Conservation (phyloP, 2,888 invertebrate genomes). For the Amorpha juglandis region DNA sequence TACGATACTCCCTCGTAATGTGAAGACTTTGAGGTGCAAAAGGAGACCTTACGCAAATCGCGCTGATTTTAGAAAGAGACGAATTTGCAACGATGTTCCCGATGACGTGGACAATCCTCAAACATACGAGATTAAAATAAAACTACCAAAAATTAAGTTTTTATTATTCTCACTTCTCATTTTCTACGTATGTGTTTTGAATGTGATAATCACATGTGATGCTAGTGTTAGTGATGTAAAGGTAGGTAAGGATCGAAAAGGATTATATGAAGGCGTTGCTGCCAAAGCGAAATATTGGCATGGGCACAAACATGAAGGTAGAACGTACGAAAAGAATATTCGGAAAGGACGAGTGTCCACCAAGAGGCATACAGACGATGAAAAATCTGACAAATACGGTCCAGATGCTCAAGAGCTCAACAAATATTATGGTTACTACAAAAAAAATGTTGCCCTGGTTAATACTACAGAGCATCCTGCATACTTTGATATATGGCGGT, state of each 20-base stretch:
- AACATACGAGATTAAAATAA: constrained; percentile 74
- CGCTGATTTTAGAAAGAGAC: constrained; percentile 60
- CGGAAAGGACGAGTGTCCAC: constrained; percentile 53
- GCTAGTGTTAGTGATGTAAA: constrained; percentile 73
- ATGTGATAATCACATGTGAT: constrained; percentile 81
- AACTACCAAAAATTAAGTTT: constrained; percentile 44
- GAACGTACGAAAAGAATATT: constrained; percentile 48
- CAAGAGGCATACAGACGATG: constrained; percentile 58
- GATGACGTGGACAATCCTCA: constrained; percentile 72
- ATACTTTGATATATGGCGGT: constrained; percentile 44
- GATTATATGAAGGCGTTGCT: constrained; percentile 42
- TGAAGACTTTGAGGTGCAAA: constrained; percentile 54
- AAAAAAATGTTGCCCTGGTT: constrained; percentile 55
- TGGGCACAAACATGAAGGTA: constrained; percentile 53
- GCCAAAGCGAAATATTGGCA: constrained; percentile 54
- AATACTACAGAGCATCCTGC: constrained; percentile 57
- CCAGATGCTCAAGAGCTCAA: constrained; percentile 57
- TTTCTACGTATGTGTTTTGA: constrained; percentile 72
- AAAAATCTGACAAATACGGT: constrained; percentile 57
- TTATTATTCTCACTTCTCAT: constrained; percentile 65
- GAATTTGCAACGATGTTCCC: constrained; percentile 44
- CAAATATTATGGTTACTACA: constrained; percentile 64
- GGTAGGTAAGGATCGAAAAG: constrained; percentile 51
- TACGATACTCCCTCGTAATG: constrained; percentile 68
- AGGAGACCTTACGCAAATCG: constrained; percentile 53